phyloP scores from a whole-genome alignment of 2,113 vertebrate species.

The Verasper variegatus region DNA sequence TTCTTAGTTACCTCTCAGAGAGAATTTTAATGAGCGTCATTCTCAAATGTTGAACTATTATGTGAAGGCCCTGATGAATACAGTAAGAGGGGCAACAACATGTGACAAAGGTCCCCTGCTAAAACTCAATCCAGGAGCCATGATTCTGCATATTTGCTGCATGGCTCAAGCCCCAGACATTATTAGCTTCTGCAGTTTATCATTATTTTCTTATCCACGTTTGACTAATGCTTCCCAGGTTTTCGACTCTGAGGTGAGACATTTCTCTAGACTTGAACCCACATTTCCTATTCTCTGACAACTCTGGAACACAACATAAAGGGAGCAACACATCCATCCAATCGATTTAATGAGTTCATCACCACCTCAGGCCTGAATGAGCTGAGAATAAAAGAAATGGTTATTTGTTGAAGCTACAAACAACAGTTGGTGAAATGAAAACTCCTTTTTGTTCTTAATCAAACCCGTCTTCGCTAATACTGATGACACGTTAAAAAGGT shows the following conservation, averaged over 20 bases:
- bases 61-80: background rate
- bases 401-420: background rate
- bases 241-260: too few relatives aligned
- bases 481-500: slow-evolving; percentile 7
- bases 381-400: slow-evolving; percentile 5
- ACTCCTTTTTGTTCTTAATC: slow-evolving; percentile 4
- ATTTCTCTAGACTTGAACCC: too few relatives aligned
- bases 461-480: background rate
- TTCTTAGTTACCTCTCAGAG: background rate
- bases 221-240: too few relatives aligned
- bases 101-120: background rate
- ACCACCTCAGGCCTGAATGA: slow-evolving; percentile 12
- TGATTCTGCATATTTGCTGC: background rate
- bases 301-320: too few relatives aligned
- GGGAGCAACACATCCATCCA: background rate
- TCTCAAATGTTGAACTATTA: background rate
- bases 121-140: background rate
- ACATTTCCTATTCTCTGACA: too few relatives aligned
- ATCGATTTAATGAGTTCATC: background rate
- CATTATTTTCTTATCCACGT: too few relatives aligned
- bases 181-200: too few relatives aligned
- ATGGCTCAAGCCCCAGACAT: too few relatives aligned
- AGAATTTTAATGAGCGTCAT: background rate
- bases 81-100: background rate
- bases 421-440: background rate